Percentiles rank a stretch among this genome's conserved stretches.
Evolutionary conservation across 2,113 vertebrate genomes (phyloP).

Genomic region (Oophaga pumilio): DNA sequence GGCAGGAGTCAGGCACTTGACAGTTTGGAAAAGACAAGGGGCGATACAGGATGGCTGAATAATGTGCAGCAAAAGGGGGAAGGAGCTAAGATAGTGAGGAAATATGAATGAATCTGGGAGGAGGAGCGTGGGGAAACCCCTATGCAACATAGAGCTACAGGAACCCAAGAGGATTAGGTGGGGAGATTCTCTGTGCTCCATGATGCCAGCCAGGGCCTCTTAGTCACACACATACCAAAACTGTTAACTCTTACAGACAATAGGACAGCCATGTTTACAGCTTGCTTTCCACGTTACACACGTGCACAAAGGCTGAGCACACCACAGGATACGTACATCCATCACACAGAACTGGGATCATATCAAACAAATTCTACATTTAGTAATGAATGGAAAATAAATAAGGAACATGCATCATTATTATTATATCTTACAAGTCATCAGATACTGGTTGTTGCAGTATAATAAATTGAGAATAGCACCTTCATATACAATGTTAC

Average conservation of each 20-base stretch:
- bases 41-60: constrained; percentile 28
- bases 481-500: no score
- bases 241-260: background rate
- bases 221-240: constrained; percentile 6
- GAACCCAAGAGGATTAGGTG: constrained; percentile 58
- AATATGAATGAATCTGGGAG: constrained; percentile 78
- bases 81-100: constrained; percentile 63
- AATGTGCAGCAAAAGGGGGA: constrained; percentile 49
- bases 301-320: no score
- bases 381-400: no score
- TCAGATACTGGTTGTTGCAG: no score
- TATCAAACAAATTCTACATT: no score
- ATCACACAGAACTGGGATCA: no score
- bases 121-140: constrained; percentile 98
- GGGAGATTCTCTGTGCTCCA: constrained; percentile 61
- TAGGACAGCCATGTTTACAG: background rate
- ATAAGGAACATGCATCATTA: no score
- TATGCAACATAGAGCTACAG: constrained; percentile 78
- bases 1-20: constrained; percentile 39
- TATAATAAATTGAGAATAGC: no score
- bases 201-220: constrained; percentile 28
- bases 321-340: no score
- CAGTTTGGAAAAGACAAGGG: constrained; percentile 35
- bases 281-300: background rate
- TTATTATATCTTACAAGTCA: no score